Evolutionary conservation across 1,140 invertebrate species (phyloP).

Genomic region (Leptinotarsa lineolata): DNA sequence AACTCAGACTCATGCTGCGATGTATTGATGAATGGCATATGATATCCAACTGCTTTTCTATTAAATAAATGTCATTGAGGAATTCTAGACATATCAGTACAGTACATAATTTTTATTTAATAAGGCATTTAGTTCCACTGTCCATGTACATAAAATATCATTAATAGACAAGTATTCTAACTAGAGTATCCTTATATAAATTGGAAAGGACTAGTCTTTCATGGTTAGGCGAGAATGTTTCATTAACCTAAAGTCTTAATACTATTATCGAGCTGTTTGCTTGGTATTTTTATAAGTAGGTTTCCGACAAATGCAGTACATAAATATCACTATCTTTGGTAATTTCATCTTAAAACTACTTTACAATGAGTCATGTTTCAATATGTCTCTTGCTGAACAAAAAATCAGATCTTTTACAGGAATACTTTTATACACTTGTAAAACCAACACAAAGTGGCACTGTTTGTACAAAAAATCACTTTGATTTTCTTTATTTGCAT

Average conservation of each 20-base stretch:
- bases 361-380: conserved; percentile 11
- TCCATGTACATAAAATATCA: conserved; percentile 23
- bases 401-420: conserved; percentile 15
- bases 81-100: conserved; percentile 28
- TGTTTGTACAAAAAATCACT: no score
- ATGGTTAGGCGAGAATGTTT: conserved; percentile 11
- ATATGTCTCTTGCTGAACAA: conserved; percentile 18
- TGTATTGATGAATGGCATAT: conserved; percentile 20
- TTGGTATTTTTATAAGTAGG: conserved; percentile 22
- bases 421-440: conserved; percentile 9
- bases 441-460: no score
- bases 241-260: conserved; percentile 14
- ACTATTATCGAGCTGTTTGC: conserved; percentile 13
- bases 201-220: conserved; percentile 17
- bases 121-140: conserved; percentile 25
- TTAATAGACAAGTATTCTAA: conserved; percentile 28
- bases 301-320: conserved; percentile 27
- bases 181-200: conserved; percentile 23
- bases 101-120: conserved; percentile 16
- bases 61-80: conserved; percentile 22
- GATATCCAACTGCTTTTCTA: conserved; percentile 6
- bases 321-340: conserved; percentile 33
- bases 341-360: conserved; percentile 30
- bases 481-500: no score
- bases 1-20: conserved; percentile 38